A percentile compares a stretch with the other conserved stretches of the same genome.
phyloP scores from a whole-genome alignment of 2,113 vertebrate species.

The Lycocorax pyrrhopterus region DNA sequence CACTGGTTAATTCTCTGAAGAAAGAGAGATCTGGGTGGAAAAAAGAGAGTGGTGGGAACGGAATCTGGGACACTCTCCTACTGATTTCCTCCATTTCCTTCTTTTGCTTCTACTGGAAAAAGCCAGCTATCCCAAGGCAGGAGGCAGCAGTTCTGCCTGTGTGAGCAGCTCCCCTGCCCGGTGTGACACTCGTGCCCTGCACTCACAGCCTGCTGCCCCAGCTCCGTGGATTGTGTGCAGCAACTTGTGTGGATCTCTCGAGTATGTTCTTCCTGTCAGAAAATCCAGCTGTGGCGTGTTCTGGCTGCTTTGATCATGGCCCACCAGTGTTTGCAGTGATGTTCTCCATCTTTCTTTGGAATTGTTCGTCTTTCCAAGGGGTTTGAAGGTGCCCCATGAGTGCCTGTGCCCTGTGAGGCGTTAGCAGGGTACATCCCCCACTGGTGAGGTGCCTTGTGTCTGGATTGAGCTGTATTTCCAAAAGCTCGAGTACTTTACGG shows the following conservation, averaged over 20 bases:
- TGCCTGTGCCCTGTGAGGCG: rapidly evolving
- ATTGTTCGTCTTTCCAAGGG: neutral
- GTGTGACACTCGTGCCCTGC: neutral
- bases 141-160: rapidly evolving
- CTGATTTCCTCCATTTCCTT: neutral
- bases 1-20: neutral
- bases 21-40: neutral
- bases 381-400: neutral
- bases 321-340: neutral
- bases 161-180: neutral
- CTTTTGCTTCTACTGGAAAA: neutral
- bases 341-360: neutral
- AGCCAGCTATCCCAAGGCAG: neutral
- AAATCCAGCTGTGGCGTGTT: neutral
- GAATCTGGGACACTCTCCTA: neutral
- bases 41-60: neutral
- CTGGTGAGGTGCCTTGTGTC: neutral
- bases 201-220: rapidly evolving
- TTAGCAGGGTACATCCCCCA: neutral
- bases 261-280: neutral
- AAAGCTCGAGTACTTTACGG: neutral
- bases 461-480: neutral
- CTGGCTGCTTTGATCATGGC: neutral
- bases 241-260: neutral
- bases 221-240: neutral